Conservation (phyloP, 1,140 invertebrate genomes). For the Caenorhabditis latens region DNA sequence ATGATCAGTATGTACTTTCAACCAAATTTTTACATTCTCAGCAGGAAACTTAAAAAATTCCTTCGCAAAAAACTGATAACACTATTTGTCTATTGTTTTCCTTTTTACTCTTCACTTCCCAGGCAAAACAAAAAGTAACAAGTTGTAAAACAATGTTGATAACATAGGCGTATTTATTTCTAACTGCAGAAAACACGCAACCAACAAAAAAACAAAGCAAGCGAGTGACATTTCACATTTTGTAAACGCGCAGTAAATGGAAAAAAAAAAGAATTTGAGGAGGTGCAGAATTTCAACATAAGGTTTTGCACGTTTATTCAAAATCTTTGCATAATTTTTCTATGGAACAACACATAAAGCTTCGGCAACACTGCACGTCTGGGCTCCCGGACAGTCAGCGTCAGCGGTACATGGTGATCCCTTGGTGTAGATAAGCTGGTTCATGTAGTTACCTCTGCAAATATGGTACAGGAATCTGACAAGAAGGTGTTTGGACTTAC, state of each 20-base stretch:
- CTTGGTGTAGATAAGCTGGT: conserved; percentile 45
- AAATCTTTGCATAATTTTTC: conserved; percentile 28
- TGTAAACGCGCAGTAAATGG: not conserved
- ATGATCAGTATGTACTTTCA: no score
- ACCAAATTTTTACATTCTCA: no score
- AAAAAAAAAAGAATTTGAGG: not conserved
- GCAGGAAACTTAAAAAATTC: no score
- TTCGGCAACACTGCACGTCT: conserved; percentile 42
- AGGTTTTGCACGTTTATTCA: conserved; percentile 27
- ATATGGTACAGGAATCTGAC: not conserved
- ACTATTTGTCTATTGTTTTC: no score
- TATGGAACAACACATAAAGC: conserved; percentile 43
- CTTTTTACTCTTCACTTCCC: no score
- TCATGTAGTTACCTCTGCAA: conserved; percentile 50
- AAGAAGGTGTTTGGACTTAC: not conserved
- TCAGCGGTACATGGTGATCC: conserved; percentile 40
- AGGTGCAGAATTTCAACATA: not conserved
- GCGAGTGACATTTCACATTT: conserved; percentile 20
- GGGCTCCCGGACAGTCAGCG: conserved; percentile 28
- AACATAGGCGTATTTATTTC: no score
- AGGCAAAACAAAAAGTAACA: no score
- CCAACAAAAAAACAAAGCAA: not conserved
- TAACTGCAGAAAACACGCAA: no score
- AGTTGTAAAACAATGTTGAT: no score
- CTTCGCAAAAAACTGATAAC: no score